Conservation (phyloP, 2,113 vertebrate genomes). For the Galeopterus variegatus region DNA sequence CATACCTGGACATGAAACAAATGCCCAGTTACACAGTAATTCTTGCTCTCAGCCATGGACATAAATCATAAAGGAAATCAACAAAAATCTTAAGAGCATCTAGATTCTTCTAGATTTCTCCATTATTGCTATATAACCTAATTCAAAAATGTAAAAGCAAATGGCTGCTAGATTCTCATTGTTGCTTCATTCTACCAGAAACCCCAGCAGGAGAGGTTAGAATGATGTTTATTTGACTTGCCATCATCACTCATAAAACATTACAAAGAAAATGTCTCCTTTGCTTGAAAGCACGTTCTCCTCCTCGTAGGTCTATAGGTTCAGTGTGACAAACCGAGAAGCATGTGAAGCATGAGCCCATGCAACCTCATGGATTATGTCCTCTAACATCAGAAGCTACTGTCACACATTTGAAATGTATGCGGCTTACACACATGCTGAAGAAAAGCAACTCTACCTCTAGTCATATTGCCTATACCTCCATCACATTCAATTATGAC, state of each 20-base stretch:
- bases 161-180: neutral
- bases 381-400: neutral
- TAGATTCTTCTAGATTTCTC: neutral
- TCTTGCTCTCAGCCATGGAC: neutral
- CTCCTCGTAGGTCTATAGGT: neutral
- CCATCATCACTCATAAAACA: neutral
- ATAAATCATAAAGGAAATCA: neutral
- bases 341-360: neutral
- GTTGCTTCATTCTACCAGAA: neutral
- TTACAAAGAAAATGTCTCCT: neutral
- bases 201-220: neutral
- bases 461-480: neutral
- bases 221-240: neutral
- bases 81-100: neutral
- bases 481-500: neutral
- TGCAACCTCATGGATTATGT: neutral
- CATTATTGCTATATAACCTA: neutral
- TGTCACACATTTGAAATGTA: neutral
- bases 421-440: neutral
- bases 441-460: neutral
- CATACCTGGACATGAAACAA: neutral
- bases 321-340: neutral
- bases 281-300: slow-evolving; percentile 33
- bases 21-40: neutral
- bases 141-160: slow-evolving; percentile 39